Percentiles rank a stretch among this genome's conserved stretches.
These are phyloP conservation scores for Nycticorax nycticorax DNA, from an alignment of 2,113 vertebrate genomes.

Conservation along the genomic window DNA sequence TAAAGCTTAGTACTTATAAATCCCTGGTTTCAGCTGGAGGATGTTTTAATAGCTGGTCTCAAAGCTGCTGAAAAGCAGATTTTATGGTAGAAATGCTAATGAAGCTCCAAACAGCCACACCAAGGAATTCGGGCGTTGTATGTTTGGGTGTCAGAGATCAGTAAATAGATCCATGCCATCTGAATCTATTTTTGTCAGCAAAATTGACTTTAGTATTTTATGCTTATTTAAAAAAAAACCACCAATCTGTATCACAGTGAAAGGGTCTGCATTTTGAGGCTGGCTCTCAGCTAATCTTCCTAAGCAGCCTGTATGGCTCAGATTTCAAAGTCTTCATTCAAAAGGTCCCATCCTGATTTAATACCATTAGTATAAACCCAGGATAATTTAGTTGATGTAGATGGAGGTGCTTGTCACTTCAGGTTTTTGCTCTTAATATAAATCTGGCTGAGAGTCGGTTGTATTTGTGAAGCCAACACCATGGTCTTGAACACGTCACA, in stretches of 20 bases:
- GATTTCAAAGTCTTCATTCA: background rate
- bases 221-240: background rate
- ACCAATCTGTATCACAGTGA: background rate
- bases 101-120: background rate
- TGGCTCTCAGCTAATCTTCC: background rate
- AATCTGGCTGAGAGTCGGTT: background rate
- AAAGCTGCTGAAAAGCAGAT: constrained; percentile 24
- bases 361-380: background rate
- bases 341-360: background rate
- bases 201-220: background rate
- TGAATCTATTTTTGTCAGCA: background rate
- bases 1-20: background rate
- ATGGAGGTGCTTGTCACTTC: background rate
- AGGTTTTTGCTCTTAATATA: background rate
- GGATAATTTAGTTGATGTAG: background rate
- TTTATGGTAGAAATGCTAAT: constrained; percentile 22
- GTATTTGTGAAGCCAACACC: background rate
- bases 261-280: background rate
- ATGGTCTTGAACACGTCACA: background rate
- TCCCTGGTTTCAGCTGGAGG: background rate
- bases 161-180: background rate
- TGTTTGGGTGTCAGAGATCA: background rate
- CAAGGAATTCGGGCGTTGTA: background rate
- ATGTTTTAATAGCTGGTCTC: background rate
- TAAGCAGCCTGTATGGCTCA: background rate